Percentiles rank a stretch among this genome's conserved stretches.
Conservation (phyloP, 2,113 vertebrate genomes). For the Callocephalon fimbriatum region DNA sequence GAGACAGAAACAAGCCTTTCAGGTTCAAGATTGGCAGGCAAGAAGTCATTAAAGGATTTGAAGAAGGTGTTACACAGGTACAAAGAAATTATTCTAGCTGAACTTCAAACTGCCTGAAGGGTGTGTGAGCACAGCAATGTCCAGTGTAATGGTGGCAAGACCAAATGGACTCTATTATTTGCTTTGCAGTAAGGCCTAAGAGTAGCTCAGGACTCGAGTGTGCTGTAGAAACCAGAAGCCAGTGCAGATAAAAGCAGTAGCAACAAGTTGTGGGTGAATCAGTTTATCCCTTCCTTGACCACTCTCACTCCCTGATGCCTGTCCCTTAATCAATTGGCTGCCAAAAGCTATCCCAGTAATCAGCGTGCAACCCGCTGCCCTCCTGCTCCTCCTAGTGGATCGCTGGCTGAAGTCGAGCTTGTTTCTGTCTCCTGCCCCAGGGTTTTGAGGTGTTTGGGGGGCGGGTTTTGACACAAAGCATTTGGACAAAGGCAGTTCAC, state of each 20-base stretch:
- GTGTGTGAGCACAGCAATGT: neutral
- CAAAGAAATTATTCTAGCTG: neutral
- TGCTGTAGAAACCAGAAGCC: neutral
- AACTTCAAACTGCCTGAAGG: neutral
- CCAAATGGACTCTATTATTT: neutral
- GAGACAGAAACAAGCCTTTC: slow-evolving; percentile 99
- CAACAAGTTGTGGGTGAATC: neutral
- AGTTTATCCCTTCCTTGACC: neutral
- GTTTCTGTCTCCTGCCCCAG: neutral
- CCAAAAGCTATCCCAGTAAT: neutral
- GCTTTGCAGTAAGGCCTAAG: neutral
- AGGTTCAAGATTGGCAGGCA: slow-evolving; percentile 94
- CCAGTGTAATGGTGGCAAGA: neutral
- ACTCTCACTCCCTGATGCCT: rapidly evolving
- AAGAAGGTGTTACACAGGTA: slow-evolving; percentile 96
- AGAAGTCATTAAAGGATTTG: slow-evolving; percentile 99
- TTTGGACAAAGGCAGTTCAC: neutral
- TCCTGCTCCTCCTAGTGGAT: slow-evolving; percentile 53
- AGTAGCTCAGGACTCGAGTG: neutral
- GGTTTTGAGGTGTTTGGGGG: neutral
- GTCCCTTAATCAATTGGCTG: neutral
- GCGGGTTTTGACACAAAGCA: neutral
- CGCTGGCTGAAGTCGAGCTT: neutral
- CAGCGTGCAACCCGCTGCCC: neutral
- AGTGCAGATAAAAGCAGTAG: neutral